Base-by-base conservation (phyloP, 2,888 invertebrate genomes). In the Serripes groenlandicus region DNA sequence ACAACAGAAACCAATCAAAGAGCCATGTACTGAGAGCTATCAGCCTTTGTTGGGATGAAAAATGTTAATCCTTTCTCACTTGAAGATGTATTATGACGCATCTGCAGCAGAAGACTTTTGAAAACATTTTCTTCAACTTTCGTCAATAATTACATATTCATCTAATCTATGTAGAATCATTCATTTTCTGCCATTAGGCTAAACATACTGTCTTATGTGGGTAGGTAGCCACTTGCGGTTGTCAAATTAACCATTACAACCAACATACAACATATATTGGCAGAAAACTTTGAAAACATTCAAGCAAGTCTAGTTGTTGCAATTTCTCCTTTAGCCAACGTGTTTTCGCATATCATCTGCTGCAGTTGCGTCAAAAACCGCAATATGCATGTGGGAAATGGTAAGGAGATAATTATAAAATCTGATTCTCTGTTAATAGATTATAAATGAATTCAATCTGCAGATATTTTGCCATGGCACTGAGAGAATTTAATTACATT, bases 1-100 rank as follows among this genome's bases (percentile, higher is more conserved):
- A 66, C 66, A 66, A 66, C 66, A 42, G 28, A 66, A 66, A 32
- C 42, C 66, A 66, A 66, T 66, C 66, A 66, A n/a, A 66, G 42
- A 42, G 5, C 7, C 66, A 66, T 66, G 66, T 42, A 66, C 35
- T 28, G 28, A 58, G 58, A 58, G 9, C 52, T 58, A 58, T 4
- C 11, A n/a, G 58, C 26, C 26, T 58, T 58, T 58, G 58, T 58
- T 58, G n/a, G n/a, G n/a, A n/a, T n/a, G n/a, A n/a, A n/a, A n/a
- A n/a, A n/a, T n/a, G n/a, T n/a, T n/a, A n/a, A n/a, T n/a, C n/a
- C n/a, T n/a, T n/a, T n/a, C n/a, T n/a, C n/a, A n/a, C n/a, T n/a
- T n/a, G n/a, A n/a, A n/a, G n/a, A n/a, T n/a, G n/a, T n/a, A n/a
- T n/a, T n/a, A n/a, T n/a, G n/a, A n/a, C n/a, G n/a, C n/a, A n/a